Conservation (phyloP, 2,888 invertebrate genomes). For the Caenorhabditis zanzibari region DNA sequence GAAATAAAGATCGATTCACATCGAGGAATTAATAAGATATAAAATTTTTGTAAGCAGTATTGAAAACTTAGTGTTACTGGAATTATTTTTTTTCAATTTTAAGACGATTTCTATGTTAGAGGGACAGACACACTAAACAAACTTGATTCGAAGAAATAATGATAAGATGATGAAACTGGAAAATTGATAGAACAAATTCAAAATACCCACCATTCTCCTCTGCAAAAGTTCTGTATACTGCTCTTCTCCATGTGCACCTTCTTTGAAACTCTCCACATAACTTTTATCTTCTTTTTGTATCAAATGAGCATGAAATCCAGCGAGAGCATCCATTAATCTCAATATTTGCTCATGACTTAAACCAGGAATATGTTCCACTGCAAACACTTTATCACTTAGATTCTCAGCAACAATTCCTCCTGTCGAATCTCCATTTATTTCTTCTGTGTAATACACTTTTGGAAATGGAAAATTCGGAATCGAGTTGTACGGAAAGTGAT, state of each 20-base stretch:
- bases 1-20: too few relatives aligned
- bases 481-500: conserved; percentile 13
- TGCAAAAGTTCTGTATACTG: conserved; percentile 26
- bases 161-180: too few relatives aligned
- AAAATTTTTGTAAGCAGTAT: too few relatives aligned
- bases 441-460: conserved; percentile 47
- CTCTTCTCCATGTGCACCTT: conserved; percentile 42
- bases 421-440: conserved; percentile 21
- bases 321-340: conserved; percentile 44
- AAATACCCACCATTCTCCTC: conserved; percentile 3
- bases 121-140: too few relatives aligned
- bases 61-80: too few relatives aligned
- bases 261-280: conserved; percentile 38
- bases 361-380: conserved; percentile 54
- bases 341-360: conserved; percentile 40
- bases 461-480: conserved; percentile 55
- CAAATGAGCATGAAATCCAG: conserved; percentile 40
- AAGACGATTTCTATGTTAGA: too few relatives aligned
- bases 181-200: too few relatives aligned
- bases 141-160: too few relatives aligned
- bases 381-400: conserved; percentile 20
- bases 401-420: conserved; percentile 56
- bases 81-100: too few relatives aligned
- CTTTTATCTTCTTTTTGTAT: conserved; percentile 25
- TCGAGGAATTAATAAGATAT: too few relatives aligned